Evolutionary conservation across 2,113 vertebrate species (phyloP).

Genomic region (Petromus typicus): DNA sequence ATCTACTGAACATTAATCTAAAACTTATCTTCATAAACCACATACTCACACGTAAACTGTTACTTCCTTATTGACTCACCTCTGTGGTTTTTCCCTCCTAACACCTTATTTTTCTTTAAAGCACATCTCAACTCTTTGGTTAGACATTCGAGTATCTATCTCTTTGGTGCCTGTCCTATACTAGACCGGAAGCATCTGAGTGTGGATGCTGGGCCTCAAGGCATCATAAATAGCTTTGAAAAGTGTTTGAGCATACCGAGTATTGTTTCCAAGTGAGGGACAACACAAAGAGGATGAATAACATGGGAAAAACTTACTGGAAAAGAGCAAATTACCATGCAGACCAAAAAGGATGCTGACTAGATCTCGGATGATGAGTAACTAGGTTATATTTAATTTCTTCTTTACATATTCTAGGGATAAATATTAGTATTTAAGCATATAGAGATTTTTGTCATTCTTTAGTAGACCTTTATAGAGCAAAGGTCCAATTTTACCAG

Average conservation of each 20-base stretch:
- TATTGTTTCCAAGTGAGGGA: not conserved
- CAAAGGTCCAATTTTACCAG: constrained; percentile 73
- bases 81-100: not conserved
- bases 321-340: not conserved
- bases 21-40: not conserved
- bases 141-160: not conserved
- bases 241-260: not conserved
- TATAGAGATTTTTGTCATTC: not conserved
- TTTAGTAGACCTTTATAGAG: constrained; percentile 54
- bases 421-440: constrained; percentile 56
- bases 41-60: not conserved
- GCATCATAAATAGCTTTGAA: not conserved
- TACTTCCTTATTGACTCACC: not conserved
- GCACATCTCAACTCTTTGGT: not conserved
- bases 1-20: not conserved
- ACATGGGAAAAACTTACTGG: not conserved
- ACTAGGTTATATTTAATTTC: not conserved
- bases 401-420: constrained; percentile 24
- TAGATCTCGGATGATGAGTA: not conserved
- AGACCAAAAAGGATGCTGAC: not conserved
- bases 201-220: not conserved
- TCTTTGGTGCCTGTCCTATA: not conserved
- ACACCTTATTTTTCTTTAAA: not conserved
- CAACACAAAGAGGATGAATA: not conserved
- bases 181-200: not conserved